phyloP scores from a whole-genome alignment of 1,140 invertebrate genomes.

The Caenorhabditis inopinata region DNA sequence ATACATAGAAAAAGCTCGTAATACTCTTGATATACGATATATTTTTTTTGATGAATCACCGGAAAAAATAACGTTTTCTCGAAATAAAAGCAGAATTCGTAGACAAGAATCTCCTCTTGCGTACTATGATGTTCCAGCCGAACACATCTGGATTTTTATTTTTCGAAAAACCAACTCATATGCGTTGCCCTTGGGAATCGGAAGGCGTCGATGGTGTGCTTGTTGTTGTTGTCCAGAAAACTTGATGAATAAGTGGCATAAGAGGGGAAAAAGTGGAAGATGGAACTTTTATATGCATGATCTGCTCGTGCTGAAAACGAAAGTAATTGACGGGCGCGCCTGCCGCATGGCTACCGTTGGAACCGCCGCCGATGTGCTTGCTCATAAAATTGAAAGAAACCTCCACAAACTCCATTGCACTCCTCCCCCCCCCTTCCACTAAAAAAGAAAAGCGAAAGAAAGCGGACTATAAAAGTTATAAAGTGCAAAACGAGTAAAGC shows the following conservation, averaged over 20 bases:
- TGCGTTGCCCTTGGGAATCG: constrained; percentile 26
- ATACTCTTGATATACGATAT: no score
- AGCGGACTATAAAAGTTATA: constrained; percentile 18
- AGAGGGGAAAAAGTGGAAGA: not conserved
- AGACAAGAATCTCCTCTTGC: not conserved
- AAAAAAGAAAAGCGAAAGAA: not conserved
- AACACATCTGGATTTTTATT: not conserved
- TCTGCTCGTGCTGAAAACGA: constrained; percentile 5
- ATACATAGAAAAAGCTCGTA: no score
- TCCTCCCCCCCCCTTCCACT: no score
- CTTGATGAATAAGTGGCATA: not conserved
- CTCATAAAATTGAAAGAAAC: constrained; percentile 5
- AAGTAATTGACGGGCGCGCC: not conserved
- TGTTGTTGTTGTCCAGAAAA: constrained; percentile 25
- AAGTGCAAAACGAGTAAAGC: constrained; percentile 31
- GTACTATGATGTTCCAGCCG: constrained; percentile 11
- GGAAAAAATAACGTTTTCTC: not conserved
- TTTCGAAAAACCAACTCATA: not conserved
- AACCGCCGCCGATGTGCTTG: not conserved
- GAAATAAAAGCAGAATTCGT: no score
- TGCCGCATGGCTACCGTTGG: not conserved
- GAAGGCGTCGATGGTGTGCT: constrained; percentile 9
- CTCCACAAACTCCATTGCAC: no score
- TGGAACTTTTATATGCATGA: constrained; percentile 22
- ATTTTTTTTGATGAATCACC: no score